Percentiles rank a stretch among this genome's conserved stretches.
Conservation (phyloP, 2,888 invertebrate genomes). For the Leuctra nigra region DNA sequence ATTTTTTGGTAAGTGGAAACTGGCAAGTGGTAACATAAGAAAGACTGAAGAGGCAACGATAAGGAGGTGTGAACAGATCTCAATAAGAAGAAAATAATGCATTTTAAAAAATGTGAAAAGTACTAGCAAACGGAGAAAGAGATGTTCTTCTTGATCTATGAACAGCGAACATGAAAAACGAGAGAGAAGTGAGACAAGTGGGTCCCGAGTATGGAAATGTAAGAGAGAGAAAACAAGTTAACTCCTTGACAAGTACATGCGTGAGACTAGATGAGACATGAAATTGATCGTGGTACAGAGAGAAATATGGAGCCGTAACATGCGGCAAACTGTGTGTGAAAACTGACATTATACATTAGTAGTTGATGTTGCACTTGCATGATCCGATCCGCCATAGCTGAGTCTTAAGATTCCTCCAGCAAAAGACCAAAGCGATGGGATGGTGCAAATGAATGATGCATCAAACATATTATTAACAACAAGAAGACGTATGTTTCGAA, state of each 20-base stretch:
- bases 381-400: too few species aligned
- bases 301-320: neutral
- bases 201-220: neutral
- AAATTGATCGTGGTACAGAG: neutral
- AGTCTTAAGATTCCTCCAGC: too few species aligned
- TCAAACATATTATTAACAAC: conserved; percentile 5
- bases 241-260: neutral
- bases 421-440: too few species aligned
- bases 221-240: neutral
- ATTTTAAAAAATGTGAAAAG: too few species aligned
- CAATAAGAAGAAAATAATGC: too few species aligned
- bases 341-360: too few species aligned
- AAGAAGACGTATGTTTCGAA: neutral
- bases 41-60: too few species aligned
- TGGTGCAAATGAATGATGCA: conserved; percentile 8
- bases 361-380: too few species aligned
- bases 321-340: neutral
- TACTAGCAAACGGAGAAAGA: neutral
- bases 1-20: too few species aligned
- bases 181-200: neutral
- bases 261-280: neutral
- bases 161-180: neutral
- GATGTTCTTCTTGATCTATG: neutral
- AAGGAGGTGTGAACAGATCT: too few species aligned
- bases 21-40: too few species aligned